Evolutionary conservation across 2,113 vertebrate species (phyloP), one percentile per base, ranked within the genome.

Genomic region (Atractosteus spatula): DNA sequence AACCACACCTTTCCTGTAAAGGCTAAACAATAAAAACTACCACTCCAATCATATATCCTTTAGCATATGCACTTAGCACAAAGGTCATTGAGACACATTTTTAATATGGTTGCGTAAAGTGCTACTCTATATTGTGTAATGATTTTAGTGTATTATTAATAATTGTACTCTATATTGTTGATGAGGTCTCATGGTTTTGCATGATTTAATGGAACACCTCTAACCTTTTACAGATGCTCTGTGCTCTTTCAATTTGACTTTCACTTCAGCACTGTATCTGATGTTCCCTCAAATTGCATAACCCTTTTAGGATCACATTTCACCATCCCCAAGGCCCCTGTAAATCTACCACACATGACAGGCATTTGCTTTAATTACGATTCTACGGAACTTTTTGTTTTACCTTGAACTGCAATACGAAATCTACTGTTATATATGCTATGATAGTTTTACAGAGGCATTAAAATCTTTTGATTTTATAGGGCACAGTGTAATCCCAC

Each of bases 121-220:
- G 69, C 67, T 79, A 17, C 70, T 78, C 74, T 76, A 16, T 72
- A 79, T 79, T 77, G 8, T 43, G 8, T 77, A 8, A 70, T 69
- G 74, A 71, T 73, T 84, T 82, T 76, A 76, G 13, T 47, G 55
- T 68, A 16, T 77, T 71, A 74, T 81, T 73, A 79, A 71, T 72
- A 29, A 61, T 55, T 70, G 55, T 55, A 72, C 71, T 45, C 56
- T 68, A 69, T 41, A 54, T 68, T 13, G 71, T 73, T 70, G 79
- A 73, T 71, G 51, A 61, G 41, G 69, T 77, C 64, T 44, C 67
- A 12, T 62, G 47, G 47, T 10, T 51, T 10, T 59, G 56, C 56
- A 12, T 14, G 56, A 11, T 44, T 71, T 59, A 42, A 69, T 55
- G 57, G 42, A 57, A 43, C 62, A 61, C 71, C 16, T 59, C 59